phyloP scores from a whole-genome alignment of 2,888 invertebrate genomes.

The Spodoptera picta region DNA sequence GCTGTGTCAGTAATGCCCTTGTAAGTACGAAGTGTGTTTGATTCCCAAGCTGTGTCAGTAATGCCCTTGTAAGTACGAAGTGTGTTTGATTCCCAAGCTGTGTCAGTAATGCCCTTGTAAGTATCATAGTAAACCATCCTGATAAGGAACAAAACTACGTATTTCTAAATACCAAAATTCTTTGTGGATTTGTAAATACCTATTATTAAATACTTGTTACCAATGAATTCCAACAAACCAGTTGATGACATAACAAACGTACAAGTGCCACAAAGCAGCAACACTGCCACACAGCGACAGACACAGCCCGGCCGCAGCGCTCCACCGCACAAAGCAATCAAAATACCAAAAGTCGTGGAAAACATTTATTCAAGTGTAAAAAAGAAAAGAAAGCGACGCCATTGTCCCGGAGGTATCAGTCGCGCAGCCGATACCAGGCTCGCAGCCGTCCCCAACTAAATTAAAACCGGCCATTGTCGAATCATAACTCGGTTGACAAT shows the following conservation, averaged over 20 bases:
- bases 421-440: slow-evolving; percentile 38
- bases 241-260: slow-evolving; percentile 12
- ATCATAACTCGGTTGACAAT: slow-evolving; percentile 59
- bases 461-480: slow-evolving; percentile 54
- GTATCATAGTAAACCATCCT: no score
- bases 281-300: slow-evolving; percentile 10
- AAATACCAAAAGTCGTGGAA: slow-evolving; percentile 29
- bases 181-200: no score
- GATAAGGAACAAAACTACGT: no score
- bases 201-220: not conserved
- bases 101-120: no score
- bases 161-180: no score
- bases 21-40: no score
- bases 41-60: no score
- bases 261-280: slow-evolving; percentile 11
- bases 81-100: no score
- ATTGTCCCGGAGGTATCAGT: slow-evolving; percentile 43
- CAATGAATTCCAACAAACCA: slow-evolving; percentile 1
- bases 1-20: no score
- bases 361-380: slow-evolving; percentile 51
- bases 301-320: slow-evolving; percentile 1
- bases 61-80: no score
- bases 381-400: slow-evolving; percentile 26
- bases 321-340: slow-evolving; percentile 39
- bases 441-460: slow-evolving; percentile 50